A percentile compares a stretch with the other conserved stretches of the same genome.
Conservation (phyloP, 2,888 invertebrate genomes). For the Agapetus fuscipes region DNA sequence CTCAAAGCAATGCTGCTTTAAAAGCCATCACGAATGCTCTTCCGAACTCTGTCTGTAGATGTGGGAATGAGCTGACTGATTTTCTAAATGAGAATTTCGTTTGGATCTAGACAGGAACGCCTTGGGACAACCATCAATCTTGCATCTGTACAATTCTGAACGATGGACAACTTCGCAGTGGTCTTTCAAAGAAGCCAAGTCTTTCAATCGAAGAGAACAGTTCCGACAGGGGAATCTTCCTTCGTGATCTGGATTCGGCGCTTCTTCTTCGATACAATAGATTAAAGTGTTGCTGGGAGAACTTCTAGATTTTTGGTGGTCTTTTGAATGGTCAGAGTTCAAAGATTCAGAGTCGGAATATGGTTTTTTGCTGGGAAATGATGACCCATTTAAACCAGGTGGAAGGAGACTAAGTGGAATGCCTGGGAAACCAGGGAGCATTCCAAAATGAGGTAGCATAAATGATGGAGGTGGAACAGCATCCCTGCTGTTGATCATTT, state of each 20-base stretch:
- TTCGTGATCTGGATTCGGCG: slow-evolving; percentile 54
- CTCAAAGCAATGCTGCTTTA: too few species aligned
- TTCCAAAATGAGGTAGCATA: slow-evolving; percentile 40
- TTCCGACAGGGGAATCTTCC: slow-evolving; percentile 61
- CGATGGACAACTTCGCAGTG: slow-evolving; percentile 63
- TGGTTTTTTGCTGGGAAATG: slow-evolving; percentile 14
- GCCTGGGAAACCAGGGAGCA: slow-evolving; percentile 41
- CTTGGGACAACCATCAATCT: slow-evolving; percentile 66
- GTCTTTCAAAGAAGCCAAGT: slow-evolving; percentile 53
- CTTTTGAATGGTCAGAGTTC: slow-evolving; percentile 23
- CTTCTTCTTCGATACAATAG: slow-evolving; percentile 58
- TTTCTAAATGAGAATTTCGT: slow-evolving; percentile 66
- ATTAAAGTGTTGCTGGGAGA: slow-evolving; percentile 32
- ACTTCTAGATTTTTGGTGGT: slow-evolving; percentile 14
- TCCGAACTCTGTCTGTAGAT: too few species aligned
- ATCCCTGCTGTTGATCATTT: slow-evolving; percentile 16
- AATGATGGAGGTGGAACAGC: slow-evolving; percentile 41
- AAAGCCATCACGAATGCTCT: too few species aligned
- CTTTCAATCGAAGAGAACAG: slow-evolving; percentile 55
- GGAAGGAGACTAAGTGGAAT: slow-evolving; percentile 39
- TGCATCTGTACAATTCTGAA: slow-evolving; percentile 63
- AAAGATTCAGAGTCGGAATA: slow-evolving; percentile 26
- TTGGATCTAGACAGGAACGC: slow-evolving; percentile 71
- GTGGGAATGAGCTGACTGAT: slow-evolving; percentile 50
- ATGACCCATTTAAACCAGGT: slow-evolving; percentile 32